Evolutionary conservation across 2,797 vertebrate genomes (phyloP).

Genomic region (Danio choprae): DNA sequence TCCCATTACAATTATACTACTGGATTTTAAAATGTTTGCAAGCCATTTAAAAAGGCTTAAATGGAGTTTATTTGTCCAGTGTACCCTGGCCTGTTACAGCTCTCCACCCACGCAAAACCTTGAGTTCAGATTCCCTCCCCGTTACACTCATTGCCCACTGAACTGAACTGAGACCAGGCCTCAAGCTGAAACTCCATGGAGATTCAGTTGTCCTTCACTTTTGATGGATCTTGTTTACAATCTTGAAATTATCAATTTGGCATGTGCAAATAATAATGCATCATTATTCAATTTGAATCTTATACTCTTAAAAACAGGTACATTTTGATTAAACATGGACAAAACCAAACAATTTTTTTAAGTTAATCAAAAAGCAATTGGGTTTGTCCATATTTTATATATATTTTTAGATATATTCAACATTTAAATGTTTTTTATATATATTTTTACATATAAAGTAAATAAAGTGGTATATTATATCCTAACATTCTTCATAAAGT

Average conservation of each 20-base stretch:
- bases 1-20: slow-evolving; percentile 22
- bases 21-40: slow-evolving; percentile 26
- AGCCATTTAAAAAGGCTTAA: slow-evolving; percentile 38
- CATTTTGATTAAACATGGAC: too few relatives aligned
- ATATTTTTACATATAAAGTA: too few relatives aligned
- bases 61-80: slow-evolving; percentile 54
- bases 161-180: slow-evolving; percentile 10
- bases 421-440: too few relatives aligned
- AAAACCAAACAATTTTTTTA: too few relatives aligned
- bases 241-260: background rate
- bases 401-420: too few relatives aligned
- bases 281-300: too few relatives aligned
- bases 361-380: too few relatives aligned
- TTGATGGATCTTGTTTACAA: background rate
- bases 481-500: too few relatives aligned
- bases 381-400: too few relatives aligned
- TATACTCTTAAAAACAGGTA: too few relatives aligned
- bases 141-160: slow-evolving; percentile 33
- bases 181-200: slow-evolving; percentile 37
- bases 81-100: slow-evolving; percentile 48
- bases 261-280: too few relatives aligned
- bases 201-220: background rate
- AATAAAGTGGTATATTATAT: too few relatives aligned
- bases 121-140: slow-evolving; percentile 53
- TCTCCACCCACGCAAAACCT: slow-evolving; percentile 66